Evolutionary conservation across 2,113 vertebrate species (phyloP), one percentile per base, ranked within the genome.

Genomic region (Ameiurus melas): DNA sequence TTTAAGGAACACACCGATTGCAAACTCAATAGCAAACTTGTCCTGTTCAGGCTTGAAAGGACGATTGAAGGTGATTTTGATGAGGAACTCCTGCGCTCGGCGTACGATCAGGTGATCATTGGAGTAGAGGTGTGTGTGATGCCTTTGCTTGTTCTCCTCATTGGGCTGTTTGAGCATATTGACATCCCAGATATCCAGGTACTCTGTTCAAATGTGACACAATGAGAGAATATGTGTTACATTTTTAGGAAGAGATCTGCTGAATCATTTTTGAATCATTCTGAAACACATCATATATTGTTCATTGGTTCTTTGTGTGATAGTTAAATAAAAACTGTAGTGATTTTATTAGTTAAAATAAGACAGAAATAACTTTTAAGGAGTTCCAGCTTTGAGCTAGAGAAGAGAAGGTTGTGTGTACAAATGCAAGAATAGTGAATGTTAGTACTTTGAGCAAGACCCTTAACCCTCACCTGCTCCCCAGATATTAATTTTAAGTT

Each of bases 11-110:
- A 96, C 91, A 99, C 98, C 98, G 13, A 99, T 99, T 88, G 96
- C 91, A 89, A 96, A 98, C 91, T 99, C 98, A 87, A 99, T 39
- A 82, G 97, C 96, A n/a, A 99, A 95, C 5, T 94, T 89, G 94
- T 99, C 98, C 0, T 88, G 90, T 2, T 58, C 87, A 9, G 97
- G 95, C 0, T 93, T 89, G 81, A 97, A 99, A 1, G 97, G 93
- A 0, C 97, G 97, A 87, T 92, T 94, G 92, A 99, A 99, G 77
- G 93, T 93, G 71, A 99, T 91, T 89, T 96, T 95, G 60, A 99
- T 84, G 82, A 95, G 93, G 94, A 97, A 99, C 92, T 96, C 6
- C 86, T 99, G 97, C 0, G 96, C 98, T 17, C 98, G 94, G 0
- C 98, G 97, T 4, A 99, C 96, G 16, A 99, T 96, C 83, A 99